Evolutionary conservation across 2,113 vertebrate genomes (phyloP).

Genomic region (Rattus rattus): DNA sequence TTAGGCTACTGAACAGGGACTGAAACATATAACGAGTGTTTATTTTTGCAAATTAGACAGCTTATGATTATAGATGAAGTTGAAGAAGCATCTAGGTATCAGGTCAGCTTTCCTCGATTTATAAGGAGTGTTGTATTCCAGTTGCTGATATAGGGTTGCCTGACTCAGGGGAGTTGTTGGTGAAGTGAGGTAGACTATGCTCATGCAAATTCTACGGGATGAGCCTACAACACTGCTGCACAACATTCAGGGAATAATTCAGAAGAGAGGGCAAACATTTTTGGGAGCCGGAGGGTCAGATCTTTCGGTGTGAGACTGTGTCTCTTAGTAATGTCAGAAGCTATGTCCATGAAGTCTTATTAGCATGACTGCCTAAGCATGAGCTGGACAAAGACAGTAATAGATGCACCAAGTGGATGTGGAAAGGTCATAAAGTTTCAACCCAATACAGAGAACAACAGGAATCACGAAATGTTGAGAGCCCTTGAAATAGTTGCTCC

Average conservation of each 20-base stretch:
- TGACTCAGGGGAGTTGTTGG: background rate
- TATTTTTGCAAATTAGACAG: background rate
- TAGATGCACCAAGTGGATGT: background rate
- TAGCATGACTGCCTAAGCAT: too few relatives aligned
- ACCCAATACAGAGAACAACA: background rate
- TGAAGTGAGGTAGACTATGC: background rate
- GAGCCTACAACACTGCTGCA: background rate
- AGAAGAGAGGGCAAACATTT: background rate
- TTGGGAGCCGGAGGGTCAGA: too few relatives aligned
- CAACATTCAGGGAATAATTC: background rate
- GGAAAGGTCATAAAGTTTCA: background rate
- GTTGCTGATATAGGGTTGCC: background rate
- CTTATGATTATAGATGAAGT: background rate
- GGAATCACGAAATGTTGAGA: background rate
- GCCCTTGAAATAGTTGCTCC: background rate
- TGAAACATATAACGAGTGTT: background rate
- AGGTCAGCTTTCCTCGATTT: background rate
- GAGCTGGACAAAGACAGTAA: background rate
- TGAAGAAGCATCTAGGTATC: background rate
- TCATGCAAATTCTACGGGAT: background rate
- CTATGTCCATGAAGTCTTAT: background rate
- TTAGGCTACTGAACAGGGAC: accelerated
- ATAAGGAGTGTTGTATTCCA: background rate
- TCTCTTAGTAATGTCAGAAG: background rate
- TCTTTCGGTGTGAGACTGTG: background rate